Evolutionary conservation across 2,888 invertebrate genomes (phyloP), one percentile per base, ranked within the genome.

Genomic region (Nymphalis polychloros): DNA sequence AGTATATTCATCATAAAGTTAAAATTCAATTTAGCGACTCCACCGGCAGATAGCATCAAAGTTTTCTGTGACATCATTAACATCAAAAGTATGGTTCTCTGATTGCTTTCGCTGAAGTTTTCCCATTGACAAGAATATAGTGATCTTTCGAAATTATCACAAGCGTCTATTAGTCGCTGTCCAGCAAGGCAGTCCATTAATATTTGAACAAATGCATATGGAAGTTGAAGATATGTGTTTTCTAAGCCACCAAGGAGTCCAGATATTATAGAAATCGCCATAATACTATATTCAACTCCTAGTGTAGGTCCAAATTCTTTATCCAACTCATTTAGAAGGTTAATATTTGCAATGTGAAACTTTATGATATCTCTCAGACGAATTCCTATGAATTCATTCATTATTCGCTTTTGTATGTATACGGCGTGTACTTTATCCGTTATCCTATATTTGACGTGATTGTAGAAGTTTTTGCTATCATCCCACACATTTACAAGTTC

Each of bases 111-210:
- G 4, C 20, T 50, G 50, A 87, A 87, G 10, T 83, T 84, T 74
- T 89, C 87, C 89, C 89, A 90, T 57, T 84, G 78, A 60, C 85
- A 85, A 55, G 75, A 76, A 49, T 88, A 89, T 0, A 88, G 80
- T 0, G 88, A 82, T 0, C 71, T 64, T 50, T 84, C 84, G 27
- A 89, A 86, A 0, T 64, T 59, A 0, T 72, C n/a, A 67, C 82
- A 82, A 0, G 88, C 86, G 10, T 89, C 87, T 63, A 85, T 81
- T 0, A 89, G 71, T 8, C 79, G 76, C 67, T 88, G 89, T 0
- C 89, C 89, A 2, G 77, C 78, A 2, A 82, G 77, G 69, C 89
- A 89, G 69, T 87, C 87, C 76, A 86, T 82, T 0, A 79, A 80
- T 2, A 88, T 76, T 63, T 84, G 85, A 6, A 79, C 73, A 8